Percentiles rank a stretch among this genome's conserved stretches.
phyloP scores from a whole-genome alignment of 2,888 invertebrate genomes.

The Merodon equestris region DNA sequence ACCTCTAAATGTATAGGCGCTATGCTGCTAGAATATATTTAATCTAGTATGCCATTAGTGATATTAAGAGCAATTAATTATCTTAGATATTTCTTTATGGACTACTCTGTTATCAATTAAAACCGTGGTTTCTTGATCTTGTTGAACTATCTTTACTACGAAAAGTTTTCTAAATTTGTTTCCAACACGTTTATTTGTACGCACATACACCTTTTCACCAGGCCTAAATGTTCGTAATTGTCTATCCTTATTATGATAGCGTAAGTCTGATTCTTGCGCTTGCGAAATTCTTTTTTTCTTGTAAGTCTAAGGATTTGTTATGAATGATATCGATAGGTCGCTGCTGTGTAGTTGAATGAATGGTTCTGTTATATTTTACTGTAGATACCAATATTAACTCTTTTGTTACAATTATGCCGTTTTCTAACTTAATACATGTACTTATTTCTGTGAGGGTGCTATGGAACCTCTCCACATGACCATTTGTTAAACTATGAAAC shows the following conservation, averaged over 20 bases:
- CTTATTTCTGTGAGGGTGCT: constrained; percentile 27
- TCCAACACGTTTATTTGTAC: constrained; percentile 41
- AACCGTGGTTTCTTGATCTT: constrained; percentile 28
- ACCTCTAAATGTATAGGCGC: no score
- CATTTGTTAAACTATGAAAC: constrained; percentile 19
- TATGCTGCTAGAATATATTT: no score
- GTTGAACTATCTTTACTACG: constrained; percentile 19
- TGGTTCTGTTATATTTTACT: constrained; percentile 26
- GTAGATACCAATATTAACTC: constrained; percentile 19
- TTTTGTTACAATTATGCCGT: constrained; percentile 5
- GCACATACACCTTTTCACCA: constrained; percentile 27
- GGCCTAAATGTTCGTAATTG: neutral
- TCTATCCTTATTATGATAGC: neutral
- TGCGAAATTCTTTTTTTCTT: neutral
- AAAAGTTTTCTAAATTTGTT: constrained; percentile 43
- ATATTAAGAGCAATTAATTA: constrained; percentile 10
- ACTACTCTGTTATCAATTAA: constrained; percentile 26
- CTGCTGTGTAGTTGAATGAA: constrained; percentile 20
- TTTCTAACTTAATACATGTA: constrained; percentile 16
- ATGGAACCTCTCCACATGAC: constrained; percentile 32
- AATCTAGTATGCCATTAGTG: no score
- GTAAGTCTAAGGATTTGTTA: neutral
- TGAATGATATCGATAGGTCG: constrained; percentile 22
- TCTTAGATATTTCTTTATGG: constrained; percentile 24
- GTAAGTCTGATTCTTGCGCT: constrained; percentile 1